phyloP scores from a whole-genome alignment of 2,888 invertebrate species.

The Liposcelis brunnea region DNA sequence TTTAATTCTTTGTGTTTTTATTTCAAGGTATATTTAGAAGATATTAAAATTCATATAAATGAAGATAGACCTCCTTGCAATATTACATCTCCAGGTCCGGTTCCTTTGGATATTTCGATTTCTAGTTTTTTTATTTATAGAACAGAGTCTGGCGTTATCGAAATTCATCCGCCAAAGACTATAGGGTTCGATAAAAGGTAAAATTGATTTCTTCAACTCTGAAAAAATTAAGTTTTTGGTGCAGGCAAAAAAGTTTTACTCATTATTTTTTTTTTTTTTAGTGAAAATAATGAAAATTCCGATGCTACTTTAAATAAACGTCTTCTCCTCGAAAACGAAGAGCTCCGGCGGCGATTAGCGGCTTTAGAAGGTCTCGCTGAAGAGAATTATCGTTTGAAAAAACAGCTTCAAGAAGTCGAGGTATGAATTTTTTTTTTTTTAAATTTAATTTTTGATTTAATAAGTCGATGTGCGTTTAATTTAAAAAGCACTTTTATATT shows the following conservation, averaged over 20 bases:
- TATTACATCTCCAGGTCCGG: constrained; percentile 64
- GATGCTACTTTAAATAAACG: constrained; percentile 21
- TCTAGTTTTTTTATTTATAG: constrained; percentile 52
- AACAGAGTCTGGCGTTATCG: constrained; percentile 53
- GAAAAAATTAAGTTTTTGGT: too few species aligned
- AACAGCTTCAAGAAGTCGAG: constrained; percentile 38
- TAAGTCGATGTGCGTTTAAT: too few species aligned
- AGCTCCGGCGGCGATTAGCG: constrained; percentile 38
- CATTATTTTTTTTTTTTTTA: neutral
- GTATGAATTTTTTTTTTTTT: constrained; percentile 16
- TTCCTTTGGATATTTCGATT: constrained; percentile 59
- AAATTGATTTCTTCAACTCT: too few species aligned
- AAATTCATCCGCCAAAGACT: constrained; percentile 32
- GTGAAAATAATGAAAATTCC: constrained; percentile 8
- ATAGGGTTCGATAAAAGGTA: too few species aligned
- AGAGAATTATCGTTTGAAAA: constrained; percentile 34
- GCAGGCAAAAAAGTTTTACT: too few species aligned
- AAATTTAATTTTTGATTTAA: too few species aligned
- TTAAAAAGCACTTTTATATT: constrained; percentile 7
- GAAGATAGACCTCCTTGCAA: constrained; percentile 71
- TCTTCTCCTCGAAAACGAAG: constrained; percentile 43
- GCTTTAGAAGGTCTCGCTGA: constrained; percentile 41
- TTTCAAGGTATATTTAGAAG: constrained; percentile 57
- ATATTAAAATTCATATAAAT: constrained; percentile 53
- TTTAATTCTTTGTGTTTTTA: too few species aligned